Percentiles rank a stretch among this genome's conserved stretches.
These are phyloP conservation scores for Pseudorectes ferrugineus DNA, from an alignment of 2,113 vertebrate genomes.

Conservation along the genomic window DNA sequence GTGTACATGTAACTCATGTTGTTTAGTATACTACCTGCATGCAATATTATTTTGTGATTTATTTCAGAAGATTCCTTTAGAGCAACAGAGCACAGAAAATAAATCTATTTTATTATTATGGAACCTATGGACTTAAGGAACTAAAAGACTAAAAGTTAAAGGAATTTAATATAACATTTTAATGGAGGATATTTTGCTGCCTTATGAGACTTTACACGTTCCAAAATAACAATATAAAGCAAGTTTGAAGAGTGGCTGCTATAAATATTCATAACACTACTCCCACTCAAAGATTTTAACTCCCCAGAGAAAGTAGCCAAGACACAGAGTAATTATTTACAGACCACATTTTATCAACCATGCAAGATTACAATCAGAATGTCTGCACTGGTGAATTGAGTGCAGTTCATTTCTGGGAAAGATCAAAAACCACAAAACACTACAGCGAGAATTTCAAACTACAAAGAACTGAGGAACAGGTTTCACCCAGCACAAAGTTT, in stretches of 20 bases:
- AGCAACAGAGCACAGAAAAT: not conserved
- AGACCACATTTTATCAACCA: not conserved
- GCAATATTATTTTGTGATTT: not conserved
- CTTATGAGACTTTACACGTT: not conserved
- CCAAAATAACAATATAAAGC: not conserved
- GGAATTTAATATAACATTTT: not conserved
- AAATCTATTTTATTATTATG: not conserved
- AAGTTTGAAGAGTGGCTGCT: not conserved
- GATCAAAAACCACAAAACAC: not conserved
- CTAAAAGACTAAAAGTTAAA: not conserved
- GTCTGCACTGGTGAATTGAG: not conserved
- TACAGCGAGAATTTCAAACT: not conserved
- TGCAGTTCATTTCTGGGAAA: not conserved
- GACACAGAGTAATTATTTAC: not conserved
- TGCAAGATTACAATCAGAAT: not conserved
- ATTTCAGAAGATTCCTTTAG: not conserved
- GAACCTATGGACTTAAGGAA: not conserved
- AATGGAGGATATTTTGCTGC: not conserved
- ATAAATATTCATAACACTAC: not conserved
- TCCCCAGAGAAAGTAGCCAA: not conserved
- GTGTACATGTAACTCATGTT: not conserved
- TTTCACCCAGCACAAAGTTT: not conserved
- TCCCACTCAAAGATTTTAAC: not conserved
- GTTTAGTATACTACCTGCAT: not conserved
- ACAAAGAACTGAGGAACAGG: not conserved